These are phyloP conservation scores for Mustela lutreola DNA, from an alignment of 2,113 vertebrate species.

Conservation along the genomic window DNA sequence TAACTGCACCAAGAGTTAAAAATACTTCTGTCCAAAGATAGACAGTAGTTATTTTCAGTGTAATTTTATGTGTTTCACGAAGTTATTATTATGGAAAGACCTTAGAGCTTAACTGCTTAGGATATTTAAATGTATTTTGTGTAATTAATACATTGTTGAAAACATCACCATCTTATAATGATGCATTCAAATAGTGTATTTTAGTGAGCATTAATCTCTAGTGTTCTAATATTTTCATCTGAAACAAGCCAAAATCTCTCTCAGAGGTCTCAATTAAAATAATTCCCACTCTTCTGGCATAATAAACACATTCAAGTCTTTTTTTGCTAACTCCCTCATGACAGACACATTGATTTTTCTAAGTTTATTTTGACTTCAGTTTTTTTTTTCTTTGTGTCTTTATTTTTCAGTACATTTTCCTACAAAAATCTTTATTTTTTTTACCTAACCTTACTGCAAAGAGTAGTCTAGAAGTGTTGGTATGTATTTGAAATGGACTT, in stretches of 20 bases:
- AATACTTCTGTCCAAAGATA: not conserved
- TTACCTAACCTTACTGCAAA: not conserved
- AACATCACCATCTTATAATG: not conserved
- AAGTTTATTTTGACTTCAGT: not conserved
- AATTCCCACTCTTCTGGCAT: not conserved
- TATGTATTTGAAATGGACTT: not conserved
- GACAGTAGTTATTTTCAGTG: not conserved
- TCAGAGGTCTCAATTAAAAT: constrained; percentile 57
- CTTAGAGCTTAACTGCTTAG: not conserved
- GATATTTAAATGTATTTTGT: not conserved
- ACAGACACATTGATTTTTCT: constrained; percentile 13
- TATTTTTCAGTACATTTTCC: not conserved
- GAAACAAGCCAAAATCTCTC: constrained; percentile 29
- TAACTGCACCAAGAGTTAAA: constrained; percentile 35
- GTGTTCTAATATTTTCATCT: constrained; percentile 39
- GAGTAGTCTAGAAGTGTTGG: not conserved
- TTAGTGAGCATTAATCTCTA: constrained; percentile 42
- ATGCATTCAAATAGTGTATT: constrained; percentile 43
- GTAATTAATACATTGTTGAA: constrained; percentile 1
- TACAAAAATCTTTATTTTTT: not conserved
- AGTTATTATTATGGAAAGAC: not conserved
- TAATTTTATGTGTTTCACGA: not conserved
- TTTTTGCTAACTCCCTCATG: not conserved
- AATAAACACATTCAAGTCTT: not conserved
- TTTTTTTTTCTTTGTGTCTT: not conserved